Evolutionary conservation across 2,797 vertebrate genomes (phyloP).

Genomic region (Moxostoma hubbsi): DNA sequence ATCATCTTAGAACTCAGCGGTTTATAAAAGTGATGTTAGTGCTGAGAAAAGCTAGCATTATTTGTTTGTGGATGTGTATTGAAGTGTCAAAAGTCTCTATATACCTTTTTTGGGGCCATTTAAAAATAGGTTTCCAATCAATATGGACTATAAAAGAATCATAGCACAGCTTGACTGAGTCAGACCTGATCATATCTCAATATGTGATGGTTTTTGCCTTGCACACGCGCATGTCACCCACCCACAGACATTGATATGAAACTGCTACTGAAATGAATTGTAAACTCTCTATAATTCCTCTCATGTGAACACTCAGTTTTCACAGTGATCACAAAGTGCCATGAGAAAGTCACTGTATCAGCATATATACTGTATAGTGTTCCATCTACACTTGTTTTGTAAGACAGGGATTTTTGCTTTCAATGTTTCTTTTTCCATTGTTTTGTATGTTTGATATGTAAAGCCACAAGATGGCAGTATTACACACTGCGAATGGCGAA

Average conservation of each 20-base stretch:
- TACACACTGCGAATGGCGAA: background rate
- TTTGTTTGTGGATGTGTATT: too few relatives aligned
- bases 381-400: conserved; percentile 73
- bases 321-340: conserved; percentile 78
- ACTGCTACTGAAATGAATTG: conserved; percentile 55
- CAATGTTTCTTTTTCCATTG: conserved; percentile 52
- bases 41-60: too few relatives aligned
- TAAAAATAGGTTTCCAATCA: conserved; percentile 67
- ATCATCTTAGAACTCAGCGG: too few relatives aligned
- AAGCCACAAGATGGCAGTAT: conserved; percentile 33
- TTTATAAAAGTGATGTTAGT: too few relatives aligned
- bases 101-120: background rate
- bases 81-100: too few relatives aligned
- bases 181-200: background rate
- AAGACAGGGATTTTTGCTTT: conserved; percentile 69
- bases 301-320: conserved; percentile 64
- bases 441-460: background rate
- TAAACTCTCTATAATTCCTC: conserved; percentile 67
- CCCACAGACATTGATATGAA: background rate
- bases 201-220: background rate
- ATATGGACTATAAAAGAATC: conserved; percentile 41
- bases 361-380: conserved; percentile 64
- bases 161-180: conserved; percentile 13
- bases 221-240: background rate
- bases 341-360: conserved; percentile 72